Evolutionary conservation across 1,140 invertebrate genomes (phyloP), one percentile per base, ranked within the genome.

Genomic region (Colletes gigas): DNA sequence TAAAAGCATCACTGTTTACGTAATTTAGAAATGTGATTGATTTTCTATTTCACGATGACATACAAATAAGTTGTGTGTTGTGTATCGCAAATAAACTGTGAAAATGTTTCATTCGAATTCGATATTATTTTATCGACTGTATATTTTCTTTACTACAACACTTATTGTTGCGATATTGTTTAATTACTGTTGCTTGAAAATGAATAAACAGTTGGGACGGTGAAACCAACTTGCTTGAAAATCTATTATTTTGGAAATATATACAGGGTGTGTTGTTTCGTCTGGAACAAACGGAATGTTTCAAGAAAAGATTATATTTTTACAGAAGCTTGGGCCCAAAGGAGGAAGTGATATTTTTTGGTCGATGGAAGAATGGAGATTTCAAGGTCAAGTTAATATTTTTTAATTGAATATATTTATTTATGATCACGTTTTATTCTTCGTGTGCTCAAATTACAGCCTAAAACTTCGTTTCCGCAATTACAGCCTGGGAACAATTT

Each of bases 11-110:
- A 60, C 30, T 17, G 55, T 6, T 68, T 44, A 44, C 1, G 19
- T 30, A 65, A 39, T 54, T 30, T 70, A 82, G 52, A 21, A 44
- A 30, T 39, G 47, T 60, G 54, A 70, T 19, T 70, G n/a, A 59
- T 77, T 70, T 70, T 6, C 70, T 70, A 50, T 19, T 77, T 30
- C 30, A 30, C 30, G 2, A 19, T 41, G 19, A 60, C 14, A 30
- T 50, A 47, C 15, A 17, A n/a, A n/a, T 5, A 47, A 30, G 41
- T 70, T 12, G 21, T 47, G 47, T 54, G 12, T 19, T 50, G 14
- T 69, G 44, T 70, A 62, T 30, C 41, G 12, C 47, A 70, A 77
- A 77, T 77, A 70, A 77, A 77, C 30, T 60, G 10, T 39, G 19
- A 76, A 50, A 57, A 21, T 60, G 30, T 30, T 30, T 30, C 0